phyloP scores from a whole-genome alignment of 2,888 invertebrate genomes.

The Apamea epomidion region DNA sequence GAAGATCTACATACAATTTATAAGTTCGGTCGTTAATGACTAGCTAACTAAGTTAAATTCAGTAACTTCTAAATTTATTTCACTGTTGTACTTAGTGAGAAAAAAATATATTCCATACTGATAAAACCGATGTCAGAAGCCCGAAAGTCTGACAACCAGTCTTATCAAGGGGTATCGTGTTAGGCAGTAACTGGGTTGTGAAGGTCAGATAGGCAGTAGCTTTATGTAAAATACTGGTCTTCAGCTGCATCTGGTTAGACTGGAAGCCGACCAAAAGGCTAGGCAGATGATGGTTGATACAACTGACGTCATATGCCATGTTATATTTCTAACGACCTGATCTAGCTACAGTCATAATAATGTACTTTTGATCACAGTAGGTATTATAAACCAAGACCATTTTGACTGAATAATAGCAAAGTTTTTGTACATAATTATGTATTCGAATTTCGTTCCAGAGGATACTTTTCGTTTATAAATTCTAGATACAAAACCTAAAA shows the following conservation, averaged over 20 bases:
- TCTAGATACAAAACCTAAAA: conserved; percentile 20
- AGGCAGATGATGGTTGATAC: background rate
- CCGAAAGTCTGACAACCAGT: background rate
- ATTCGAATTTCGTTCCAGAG: background rate
- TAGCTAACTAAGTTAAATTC: background rate
- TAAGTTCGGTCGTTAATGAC: conserved; percentile 7
- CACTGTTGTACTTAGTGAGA: background rate
- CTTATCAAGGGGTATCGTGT: background rate
- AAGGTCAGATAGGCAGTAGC: background rate
- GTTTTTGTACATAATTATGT: background rate
- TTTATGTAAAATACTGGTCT: background rate
- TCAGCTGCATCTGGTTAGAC: background rate
- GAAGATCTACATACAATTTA: conserved; percentile 42
- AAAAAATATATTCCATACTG: background rate
- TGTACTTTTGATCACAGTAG: background rate
- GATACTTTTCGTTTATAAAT: background rate
- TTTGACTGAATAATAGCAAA: background rate
- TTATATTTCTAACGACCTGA: background rate
- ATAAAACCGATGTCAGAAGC: background rate
- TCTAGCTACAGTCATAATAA: background rate
- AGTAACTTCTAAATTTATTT: conserved; percentile 1
- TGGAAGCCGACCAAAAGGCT: background rate
- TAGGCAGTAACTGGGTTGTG: background rate
- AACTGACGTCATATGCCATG: background rate
- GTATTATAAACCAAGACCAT: background rate